Conservation (phyloP, 2,113 vertebrate species). For the Litocranius walleri region DNA sequence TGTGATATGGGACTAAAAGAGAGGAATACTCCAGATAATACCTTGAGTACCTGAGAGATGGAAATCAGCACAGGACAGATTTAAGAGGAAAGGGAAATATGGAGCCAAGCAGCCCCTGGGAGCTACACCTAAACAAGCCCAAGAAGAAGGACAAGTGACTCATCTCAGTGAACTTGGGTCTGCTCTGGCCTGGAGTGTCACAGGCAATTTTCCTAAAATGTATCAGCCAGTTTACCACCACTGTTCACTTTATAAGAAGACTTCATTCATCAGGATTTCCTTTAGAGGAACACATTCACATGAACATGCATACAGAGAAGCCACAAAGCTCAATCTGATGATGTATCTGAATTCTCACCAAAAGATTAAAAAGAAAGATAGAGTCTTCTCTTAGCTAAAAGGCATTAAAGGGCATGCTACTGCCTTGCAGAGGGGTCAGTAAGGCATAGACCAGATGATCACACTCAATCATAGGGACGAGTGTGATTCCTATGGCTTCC, state of each 20-base stretch:
- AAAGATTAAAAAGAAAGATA: not conserved
- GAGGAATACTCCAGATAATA: not conserved
- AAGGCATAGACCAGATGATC: not conserved
- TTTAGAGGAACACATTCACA: not conserved
- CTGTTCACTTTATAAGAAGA: not conserved
- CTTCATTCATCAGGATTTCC: not conserved
- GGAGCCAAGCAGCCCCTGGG: not conserved
- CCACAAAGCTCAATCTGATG: not conserved
- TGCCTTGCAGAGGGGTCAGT: not conserved
- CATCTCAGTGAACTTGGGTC: not conserved
- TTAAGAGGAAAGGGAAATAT: too few relatives aligned
- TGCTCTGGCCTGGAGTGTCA: not conserved
- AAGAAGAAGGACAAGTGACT: not conserved
- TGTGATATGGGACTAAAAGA: not conserved
- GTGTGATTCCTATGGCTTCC: not conserved
- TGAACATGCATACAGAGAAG: not conserved
- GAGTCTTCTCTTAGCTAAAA: not conserved
- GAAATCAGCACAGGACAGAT: not conserved
- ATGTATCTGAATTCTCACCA: not conserved
- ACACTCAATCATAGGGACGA: not conserved
- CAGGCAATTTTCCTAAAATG: not conserved
- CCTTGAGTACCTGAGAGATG: not conserved
- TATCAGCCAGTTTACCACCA: not conserved
- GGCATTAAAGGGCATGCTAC: not conserved
- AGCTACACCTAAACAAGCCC: not conserved